Evolutionary conservation across 1,140 invertebrate species (phyloP).

Genomic region (Theocolax elegans): DNA sequence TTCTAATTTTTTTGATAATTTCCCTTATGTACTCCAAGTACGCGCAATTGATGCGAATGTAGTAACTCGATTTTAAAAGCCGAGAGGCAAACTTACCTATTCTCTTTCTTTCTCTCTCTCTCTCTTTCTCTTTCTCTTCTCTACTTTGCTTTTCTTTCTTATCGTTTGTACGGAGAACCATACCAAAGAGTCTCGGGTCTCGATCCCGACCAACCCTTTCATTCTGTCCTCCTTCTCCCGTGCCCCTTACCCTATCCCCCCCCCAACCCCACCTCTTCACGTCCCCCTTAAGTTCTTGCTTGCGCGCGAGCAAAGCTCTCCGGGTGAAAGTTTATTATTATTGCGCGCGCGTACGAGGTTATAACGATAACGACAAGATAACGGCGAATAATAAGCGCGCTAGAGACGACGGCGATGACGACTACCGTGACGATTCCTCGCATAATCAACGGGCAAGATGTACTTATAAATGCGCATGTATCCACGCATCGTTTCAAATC

Average conservation of each 20-base stretch:
- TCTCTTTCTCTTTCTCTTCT: conserved; percentile 6
- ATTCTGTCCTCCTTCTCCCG: conserved; percentile 29
- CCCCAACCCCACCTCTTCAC: conserved; percentile 7
- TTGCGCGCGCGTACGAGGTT: not conserved
- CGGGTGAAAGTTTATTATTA: conserved; percentile 20
- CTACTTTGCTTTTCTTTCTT: conserved; percentile 45
- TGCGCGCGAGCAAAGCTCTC: conserved; percentile 18
- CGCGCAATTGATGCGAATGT: too few species aligned
- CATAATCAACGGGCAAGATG: conserved; percentile 33
- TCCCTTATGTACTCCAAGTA: too few species aligned
- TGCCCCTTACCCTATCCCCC: not conserved
- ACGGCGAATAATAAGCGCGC: not conserved
- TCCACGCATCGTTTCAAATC: too few species aligned
- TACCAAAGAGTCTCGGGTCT: conserved; percentile 65
- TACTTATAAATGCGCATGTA: conserved; percentile 32
- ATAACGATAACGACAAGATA: conserved; percentile 24
- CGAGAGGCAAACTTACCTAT: too few species aligned
- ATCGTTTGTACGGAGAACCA: conserved; percentile 58
- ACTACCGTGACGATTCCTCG: not conserved
- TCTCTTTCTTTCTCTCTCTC: too few species aligned
- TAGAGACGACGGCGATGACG: not conserved
- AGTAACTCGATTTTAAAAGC: too few species aligned
- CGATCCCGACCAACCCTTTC: conserved; percentile 46
- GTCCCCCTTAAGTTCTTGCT: not conserved
- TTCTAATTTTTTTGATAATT: too few species aligned